These are phyloP conservation scores for Cheilosia vernalis DNA, from an alignment of 2,888 invertebrate genomes.

Conservation along the genomic window DNA sequence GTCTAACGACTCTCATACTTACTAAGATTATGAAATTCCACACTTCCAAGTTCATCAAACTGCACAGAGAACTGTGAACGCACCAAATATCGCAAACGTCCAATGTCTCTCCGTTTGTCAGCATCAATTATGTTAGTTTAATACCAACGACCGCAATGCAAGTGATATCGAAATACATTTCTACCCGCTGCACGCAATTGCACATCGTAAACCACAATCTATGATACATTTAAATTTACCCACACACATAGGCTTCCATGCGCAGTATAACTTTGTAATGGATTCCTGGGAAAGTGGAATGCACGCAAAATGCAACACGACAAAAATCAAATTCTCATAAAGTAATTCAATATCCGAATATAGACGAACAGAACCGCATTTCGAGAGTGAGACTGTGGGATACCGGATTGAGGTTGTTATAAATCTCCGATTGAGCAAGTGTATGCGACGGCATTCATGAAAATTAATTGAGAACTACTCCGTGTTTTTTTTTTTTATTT, in stretches of 20 bases:
- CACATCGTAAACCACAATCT: conserved; percentile 58
- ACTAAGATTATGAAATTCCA: background rate
- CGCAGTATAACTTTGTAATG: conserved; percentile 6
- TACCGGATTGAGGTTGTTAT: conserved; percentile 12
- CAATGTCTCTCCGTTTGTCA: conserved; percentile 27
- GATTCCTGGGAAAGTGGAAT: conserved; percentile 56
- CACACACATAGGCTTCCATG: conserved; percentile 1
- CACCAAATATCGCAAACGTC: background rate
- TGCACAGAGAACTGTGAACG: background rate
- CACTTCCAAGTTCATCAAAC: background rate
- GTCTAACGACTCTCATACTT: no score
- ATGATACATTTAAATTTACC: conserved; percentile 9
- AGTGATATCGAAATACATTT: conserved; percentile 52
- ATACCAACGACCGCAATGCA: conserved; percentile 60
- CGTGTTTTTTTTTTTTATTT: conserved; percentile 38
- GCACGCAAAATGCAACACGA: conserved; percentile 18
- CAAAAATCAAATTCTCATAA: conserved; percentile 15
- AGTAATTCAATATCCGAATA: conserved; percentile 32
- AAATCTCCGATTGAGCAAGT: background rate
- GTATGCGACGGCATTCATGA: background rate
- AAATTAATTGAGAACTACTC: conserved; percentile 3
- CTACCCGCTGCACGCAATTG: conserved; percentile 31
- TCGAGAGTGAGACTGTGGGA: conserved; percentile 9
- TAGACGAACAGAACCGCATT: conserved; percentile 35
- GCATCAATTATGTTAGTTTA: conserved; percentile 33